phyloP scores from a whole-genome alignment of 2,113 vertebrate genomes.

The Cyanoderma ruficeps region DNA sequence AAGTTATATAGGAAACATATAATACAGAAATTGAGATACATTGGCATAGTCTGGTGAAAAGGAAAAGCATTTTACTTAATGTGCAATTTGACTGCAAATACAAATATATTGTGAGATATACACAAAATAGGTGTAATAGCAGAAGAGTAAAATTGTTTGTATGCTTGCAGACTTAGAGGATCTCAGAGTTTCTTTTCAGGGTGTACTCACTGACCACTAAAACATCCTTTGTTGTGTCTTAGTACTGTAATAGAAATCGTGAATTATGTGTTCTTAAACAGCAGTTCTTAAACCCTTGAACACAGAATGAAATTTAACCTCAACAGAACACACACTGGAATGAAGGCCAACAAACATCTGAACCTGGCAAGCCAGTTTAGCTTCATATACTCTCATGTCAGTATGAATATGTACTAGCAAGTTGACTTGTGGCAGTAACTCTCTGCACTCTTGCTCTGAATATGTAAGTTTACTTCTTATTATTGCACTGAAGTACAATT shows the following conservation, averaged over 20 bases:
- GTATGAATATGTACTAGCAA: neutral
- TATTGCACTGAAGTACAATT: neutral
- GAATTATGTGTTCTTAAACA: neutral
- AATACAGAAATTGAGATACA: neutral
- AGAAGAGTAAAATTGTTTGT: neutral
- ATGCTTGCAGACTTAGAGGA: neutral
- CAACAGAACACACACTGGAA: neutral
- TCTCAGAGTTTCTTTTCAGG: neutral
- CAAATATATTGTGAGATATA: neutral
- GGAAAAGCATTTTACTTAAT: neutral
- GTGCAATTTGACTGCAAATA: neutral
- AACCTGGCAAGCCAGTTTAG: conserved; percentile 8
- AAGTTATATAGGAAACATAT: neutral
- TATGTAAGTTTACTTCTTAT: neutral
- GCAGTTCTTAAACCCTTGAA: neutral
- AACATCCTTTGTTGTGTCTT: neutral
- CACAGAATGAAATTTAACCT: neutral
- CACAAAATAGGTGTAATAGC: neutral
- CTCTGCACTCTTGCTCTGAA: neutral
- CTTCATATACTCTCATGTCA: neutral
- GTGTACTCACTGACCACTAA: neutral
- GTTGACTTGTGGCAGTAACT: neutral
- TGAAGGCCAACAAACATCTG: neutral
- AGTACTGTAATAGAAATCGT: neutral
- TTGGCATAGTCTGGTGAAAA: neutral